Percentiles rank a stretch among this genome's conserved stretches.
Conservation (phyloP, 2,888 invertebrate genomes). For the Drosophila rellima region DNA sequence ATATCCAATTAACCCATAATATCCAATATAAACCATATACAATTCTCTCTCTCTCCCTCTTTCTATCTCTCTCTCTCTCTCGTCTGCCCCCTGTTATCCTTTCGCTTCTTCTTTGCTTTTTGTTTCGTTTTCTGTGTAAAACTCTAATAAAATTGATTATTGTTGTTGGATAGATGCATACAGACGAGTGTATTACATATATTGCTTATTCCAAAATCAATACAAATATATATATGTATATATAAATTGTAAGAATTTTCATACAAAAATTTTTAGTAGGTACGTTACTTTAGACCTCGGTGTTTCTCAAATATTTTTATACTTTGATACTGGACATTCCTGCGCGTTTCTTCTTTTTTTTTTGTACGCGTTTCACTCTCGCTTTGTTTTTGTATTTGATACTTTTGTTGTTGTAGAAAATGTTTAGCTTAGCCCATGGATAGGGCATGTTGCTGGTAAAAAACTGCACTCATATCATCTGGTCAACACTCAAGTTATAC, state of each 20-base stretch:
- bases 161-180: constrained; percentile 76
- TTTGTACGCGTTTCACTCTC: constrained; percentile 60
- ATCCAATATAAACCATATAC: neutral
- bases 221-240: constrained; percentile 82
- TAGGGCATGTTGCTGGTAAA: constrained; percentile 41
- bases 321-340: constrained; percentile 75
- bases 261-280: constrained; percentile 83
- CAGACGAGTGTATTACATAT: constrained; percentile 76
- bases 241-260: constrained; percentile 83
- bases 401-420: constrained; percentile 63
- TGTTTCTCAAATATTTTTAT: constrained; percentile 69
- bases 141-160: constrained; percentile 80
- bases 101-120: constrained; percentile 8
- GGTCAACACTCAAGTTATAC: constrained; percentile 42
- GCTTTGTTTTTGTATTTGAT: constrained; percentile 6
- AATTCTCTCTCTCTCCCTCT: neutral
- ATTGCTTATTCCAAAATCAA: constrained; percentile 84
- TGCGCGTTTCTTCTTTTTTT: constrained; percentile 19
- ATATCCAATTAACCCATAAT: constrained; percentile 2
- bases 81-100: constrained; percentile 12
- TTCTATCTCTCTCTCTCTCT: neutral
- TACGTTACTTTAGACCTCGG: constrained; percentile 84
- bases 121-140: constrained; percentile 61
- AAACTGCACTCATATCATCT: constrained; percentile 36
- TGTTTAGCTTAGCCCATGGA: constrained; percentile 51